phyloP scores from a whole-genome alignment of 2,797 vertebrate species.

The Lutjanus argentimaculatus region DNA sequence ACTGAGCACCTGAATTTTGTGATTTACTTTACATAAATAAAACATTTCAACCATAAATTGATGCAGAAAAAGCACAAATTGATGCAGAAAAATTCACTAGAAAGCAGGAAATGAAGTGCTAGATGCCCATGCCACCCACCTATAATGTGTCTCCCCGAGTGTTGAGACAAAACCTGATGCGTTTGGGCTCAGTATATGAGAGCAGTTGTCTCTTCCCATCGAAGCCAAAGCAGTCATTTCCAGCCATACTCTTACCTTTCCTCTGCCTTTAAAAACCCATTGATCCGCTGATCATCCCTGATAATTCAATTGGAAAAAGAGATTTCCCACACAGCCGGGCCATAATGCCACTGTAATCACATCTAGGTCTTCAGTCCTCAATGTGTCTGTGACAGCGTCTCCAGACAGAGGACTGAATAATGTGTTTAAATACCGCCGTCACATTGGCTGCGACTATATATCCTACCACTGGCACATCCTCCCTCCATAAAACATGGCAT shows the following conservation, averaged over 20 bases:
- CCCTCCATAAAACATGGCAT: constrained; percentile 32
- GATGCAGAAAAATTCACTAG: too few relatives aligned
- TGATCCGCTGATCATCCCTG: constrained; percentile 72
- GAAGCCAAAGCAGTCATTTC: constrained; percentile 38
- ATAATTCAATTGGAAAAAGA: constrained; percentile 68
- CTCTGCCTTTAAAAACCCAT: constrained; percentile 58
- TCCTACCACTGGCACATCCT: not conserved
- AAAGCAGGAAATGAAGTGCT: too few relatives aligned
- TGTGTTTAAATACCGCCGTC: constrained; percentile 48
- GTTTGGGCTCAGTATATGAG: not conserved
- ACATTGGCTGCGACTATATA: constrained; percentile 35
- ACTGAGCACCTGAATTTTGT: too few relatives aligned
- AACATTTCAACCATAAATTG: too few relatives aligned
- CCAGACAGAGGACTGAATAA: constrained; percentile 17
- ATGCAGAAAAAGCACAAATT: too few relatives aligned
- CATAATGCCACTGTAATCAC: constrained; percentile 56
- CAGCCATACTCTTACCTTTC: constrained; percentile 24
- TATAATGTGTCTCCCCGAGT: too few relatives aligned
- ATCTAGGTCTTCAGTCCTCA: constrained; percentile 46
- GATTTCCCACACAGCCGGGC: constrained; percentile 41
- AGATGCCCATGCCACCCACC: too few relatives aligned
- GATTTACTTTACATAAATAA: too few relatives aligned
- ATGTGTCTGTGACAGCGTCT: constrained; percentile 15
- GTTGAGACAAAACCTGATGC: too few relatives aligned
- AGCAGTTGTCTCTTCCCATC: constrained; percentile 16